These are phyloP conservation scores for Drosophila burlai DNA, from an alignment of 1,140 invertebrate genomes.

Conservation along the genomic window DNA sequence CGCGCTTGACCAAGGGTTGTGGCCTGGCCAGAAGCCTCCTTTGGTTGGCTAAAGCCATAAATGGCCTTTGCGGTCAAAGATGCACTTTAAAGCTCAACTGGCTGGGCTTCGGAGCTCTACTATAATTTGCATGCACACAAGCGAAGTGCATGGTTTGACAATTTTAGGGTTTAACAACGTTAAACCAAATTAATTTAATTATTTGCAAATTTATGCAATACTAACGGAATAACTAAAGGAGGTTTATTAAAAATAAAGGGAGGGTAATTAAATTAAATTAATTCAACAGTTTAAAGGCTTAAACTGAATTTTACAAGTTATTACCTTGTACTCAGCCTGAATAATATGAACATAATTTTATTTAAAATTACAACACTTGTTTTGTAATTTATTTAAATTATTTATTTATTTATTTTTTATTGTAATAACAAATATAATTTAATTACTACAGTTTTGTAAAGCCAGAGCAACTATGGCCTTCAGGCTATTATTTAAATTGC, in stretches of 20 bases:
- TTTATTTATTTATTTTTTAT: too few relatives aligned
- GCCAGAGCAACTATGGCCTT: too few relatives aligned
- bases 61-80: conserved; percentile 16
- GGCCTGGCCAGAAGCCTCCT: conserved; percentile 9
- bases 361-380: too few relatives aligned
- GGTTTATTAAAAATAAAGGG: not conserved
- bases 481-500: not conserved
- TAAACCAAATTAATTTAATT: not conserved
- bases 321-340: not conserved
- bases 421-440: too few relatives aligned
- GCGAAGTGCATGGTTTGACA: not conserved
- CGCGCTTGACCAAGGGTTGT: conserved; percentile 7
- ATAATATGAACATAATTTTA: not conserved
- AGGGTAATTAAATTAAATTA: not conserved
- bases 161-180: conserved; percentile 7
- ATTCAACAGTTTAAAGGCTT: not conserved
- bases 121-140: conserved; percentile 8
- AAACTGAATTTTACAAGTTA: not conserved
- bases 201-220: not conserved
- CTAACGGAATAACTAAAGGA: not conserved
- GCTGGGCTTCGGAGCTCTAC: not conserved
- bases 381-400: not conserved
- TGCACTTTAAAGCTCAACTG: conserved; percentile 21
- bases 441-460: too few relatives aligned
- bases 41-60: conserved; percentile 6